Evolutionary conservation across 2,797 vertebrate genomes (phyloP).

Genomic region (Nasua narica): DNA sequence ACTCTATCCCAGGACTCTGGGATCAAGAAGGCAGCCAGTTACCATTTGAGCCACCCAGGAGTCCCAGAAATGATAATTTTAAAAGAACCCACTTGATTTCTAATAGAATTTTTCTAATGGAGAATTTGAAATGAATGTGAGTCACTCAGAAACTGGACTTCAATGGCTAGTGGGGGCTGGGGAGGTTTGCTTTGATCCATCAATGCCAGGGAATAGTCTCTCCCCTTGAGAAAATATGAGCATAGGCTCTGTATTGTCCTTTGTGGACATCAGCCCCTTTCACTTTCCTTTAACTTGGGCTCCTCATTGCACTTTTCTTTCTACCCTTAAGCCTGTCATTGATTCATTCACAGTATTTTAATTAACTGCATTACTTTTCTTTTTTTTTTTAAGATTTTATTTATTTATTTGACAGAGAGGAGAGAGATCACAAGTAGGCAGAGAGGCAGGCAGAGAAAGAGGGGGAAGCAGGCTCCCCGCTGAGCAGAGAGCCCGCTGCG

Average conservation of each 20-base stretch:
- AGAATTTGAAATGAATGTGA: neutral
- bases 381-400: too few species aligned
- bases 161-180: neutral
- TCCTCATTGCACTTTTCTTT: neutral
- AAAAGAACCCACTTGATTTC: neutral
- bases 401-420: too few species aligned
- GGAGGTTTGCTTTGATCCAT: neutral
- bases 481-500: too few species aligned
- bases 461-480: too few species aligned
- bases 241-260: neutral
- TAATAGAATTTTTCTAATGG: neutral
- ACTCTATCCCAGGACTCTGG: too few species aligned
- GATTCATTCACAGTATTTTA: neutral
- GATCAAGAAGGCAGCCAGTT: too few species aligned
- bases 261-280: neutral
- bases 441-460: too few species aligned
- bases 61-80: neutral
- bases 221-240: neutral
- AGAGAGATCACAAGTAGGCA: too few species aligned
- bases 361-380: neutral
- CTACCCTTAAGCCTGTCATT: neutral
- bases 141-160: neutral
- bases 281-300: neutral
- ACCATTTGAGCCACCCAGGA: too few species aligned
- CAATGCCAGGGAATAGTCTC: neutral